These are phyloP conservation scores for Gila robusta DNA, from an alignment of 2,797 vertebrate species.

Conservation along the genomic window DNA sequence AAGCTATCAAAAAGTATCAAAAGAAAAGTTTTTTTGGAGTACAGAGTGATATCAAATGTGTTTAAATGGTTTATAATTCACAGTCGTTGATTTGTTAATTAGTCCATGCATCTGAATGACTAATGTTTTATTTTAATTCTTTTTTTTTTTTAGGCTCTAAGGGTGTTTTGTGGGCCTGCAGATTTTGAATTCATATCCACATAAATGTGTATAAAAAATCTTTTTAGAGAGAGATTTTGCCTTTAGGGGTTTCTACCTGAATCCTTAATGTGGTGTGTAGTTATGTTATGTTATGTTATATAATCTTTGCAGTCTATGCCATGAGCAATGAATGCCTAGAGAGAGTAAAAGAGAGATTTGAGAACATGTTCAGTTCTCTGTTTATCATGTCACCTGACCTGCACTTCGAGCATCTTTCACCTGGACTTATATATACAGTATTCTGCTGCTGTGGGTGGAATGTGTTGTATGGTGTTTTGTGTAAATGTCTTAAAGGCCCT, in stretches of 20 bases:
- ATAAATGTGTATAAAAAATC: conserved; percentile 3
- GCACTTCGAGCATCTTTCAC: conserved; percentile 14
- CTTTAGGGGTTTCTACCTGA: conserved; percentile 39
- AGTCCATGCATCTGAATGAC: background rate
- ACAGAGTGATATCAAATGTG: conserved; percentile 28
- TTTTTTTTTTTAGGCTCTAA: too few species aligned
- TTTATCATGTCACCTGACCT: conserved; percentile 36
- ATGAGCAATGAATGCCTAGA: conserved; percentile 18
- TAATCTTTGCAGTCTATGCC: conserved; percentile 39
- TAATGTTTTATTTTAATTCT: background rate
- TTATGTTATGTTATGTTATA: conserved; percentile 45
- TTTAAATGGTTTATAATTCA: conserved; percentile 43
- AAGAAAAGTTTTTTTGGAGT: conserved; percentile 55
- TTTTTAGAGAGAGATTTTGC: conserved; percentile 26
- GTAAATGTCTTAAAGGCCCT: conserved; percentile 37
- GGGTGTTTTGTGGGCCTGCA: background rate
- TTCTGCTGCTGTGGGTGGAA: conserved; percentile 34
- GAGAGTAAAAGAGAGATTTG: conserved; percentile 11
- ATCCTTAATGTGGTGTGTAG: conserved; percentile 22
- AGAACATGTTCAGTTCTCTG: conserved; percentile 30
- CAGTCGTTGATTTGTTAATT: conserved; percentile 9
- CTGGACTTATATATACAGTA: conserved; percentile 6
- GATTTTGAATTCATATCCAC: conserved; percentile 22
- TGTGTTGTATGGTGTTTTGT: conserved; percentile 17
- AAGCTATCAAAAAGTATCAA: conserved; percentile 65